Percentiles rank a stretch among this genome's conserved stretches.
phyloP scores from a whole-genome alignment of 2,888 invertebrate species.

The Epsilonema sp. region DNA sequence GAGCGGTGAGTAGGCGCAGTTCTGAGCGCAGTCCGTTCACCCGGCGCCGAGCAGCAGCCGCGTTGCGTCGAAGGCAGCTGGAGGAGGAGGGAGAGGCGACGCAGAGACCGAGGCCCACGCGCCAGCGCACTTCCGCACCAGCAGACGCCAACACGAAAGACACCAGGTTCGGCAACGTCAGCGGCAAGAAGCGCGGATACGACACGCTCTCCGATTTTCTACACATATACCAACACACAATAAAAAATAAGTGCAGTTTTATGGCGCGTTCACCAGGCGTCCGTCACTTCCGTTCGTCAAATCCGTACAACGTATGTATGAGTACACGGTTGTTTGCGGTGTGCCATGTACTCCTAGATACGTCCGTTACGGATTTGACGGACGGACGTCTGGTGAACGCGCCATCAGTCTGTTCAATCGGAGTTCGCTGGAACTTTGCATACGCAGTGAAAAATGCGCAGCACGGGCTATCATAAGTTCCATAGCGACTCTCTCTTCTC shows the following conservation, averaged over 20 bases:
- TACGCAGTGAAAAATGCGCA: too few relatives aligned
- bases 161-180: conserved; percentile 5
- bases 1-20: neutral
- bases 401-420: too few relatives aligned
- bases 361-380: too few relatives aligned
- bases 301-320: too few relatives aligned
- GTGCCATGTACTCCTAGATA: too few relatives aligned
- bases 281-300: too few relatives aligned
- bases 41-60: neutral
- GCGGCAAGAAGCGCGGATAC: conserved; percentile 2
- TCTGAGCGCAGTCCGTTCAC: neutral
- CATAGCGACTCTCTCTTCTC: neutral
- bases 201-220: conserved; percentile 4
- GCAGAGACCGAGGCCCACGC: conserved; percentile 1
- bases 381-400: too few relatives aligned
- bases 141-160: conserved; percentile 3
- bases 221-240: neutral
- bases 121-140: neutral
- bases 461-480: conserved; percentile 25
- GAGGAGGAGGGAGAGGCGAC: too few relatives aligned
- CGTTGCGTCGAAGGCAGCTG: neutral
- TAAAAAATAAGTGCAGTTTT: too few relatives aligned
- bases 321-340: too few relatives aligned
- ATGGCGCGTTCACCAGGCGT: too few relatives aligned
- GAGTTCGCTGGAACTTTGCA: too few relatives aligned